phyloP scores from a whole-genome alignment of 1,140 invertebrate species.

The Ptiloglossa arizonensis region DNA sequence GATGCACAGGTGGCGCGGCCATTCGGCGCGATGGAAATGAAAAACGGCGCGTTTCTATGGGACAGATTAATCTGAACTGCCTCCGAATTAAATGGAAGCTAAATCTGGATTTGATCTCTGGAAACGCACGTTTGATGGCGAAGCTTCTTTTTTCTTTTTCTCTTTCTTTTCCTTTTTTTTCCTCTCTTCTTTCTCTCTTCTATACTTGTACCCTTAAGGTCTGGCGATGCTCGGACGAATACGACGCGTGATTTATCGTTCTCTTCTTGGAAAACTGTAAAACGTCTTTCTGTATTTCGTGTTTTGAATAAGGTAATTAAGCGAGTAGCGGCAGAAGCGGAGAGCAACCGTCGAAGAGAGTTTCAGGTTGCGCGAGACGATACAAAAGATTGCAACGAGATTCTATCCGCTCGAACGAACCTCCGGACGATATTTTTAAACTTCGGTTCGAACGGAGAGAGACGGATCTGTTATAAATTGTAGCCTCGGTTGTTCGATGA shows the following conservation, averaged over 20 bases:
- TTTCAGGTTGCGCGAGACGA: too few species aligned
- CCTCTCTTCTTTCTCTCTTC: background rate
- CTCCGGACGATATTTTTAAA: too few species aligned
- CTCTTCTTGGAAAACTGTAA: background rate
- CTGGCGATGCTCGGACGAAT: background rate
- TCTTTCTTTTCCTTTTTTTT: too few species aligned
- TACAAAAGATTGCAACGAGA: too few species aligned
- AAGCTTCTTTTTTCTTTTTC: background rate
- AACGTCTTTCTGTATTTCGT: background rate
- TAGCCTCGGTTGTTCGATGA: too few species aligned
- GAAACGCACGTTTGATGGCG: slow-evolving; percentile 1
- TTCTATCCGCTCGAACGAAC: too few species aligned
- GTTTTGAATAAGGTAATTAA: background rate
- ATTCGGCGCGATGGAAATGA: slow-evolving; percentile 54
- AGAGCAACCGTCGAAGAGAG: too few species aligned
- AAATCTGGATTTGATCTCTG: slow-evolving; percentile 1
- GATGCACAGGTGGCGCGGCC: slow-evolving; percentile 75
- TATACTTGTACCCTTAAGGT: too few species aligned
- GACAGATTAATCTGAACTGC: slow-evolving; percentile 41
- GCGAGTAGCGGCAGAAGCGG: too few species aligned
- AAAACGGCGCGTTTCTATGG: slow-evolving; percentile 25
- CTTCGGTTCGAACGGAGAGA: too few species aligned
- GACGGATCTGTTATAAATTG: too few species aligned
- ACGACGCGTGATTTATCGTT: background rate
- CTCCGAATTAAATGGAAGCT: slow-evolving; percentile 25